Evolutionary conservation across 2,797 vertebrate genomes (phyloP), one percentile per base, ranked within the genome.

Genomic region (Sebastiscus tertius): DNA sequence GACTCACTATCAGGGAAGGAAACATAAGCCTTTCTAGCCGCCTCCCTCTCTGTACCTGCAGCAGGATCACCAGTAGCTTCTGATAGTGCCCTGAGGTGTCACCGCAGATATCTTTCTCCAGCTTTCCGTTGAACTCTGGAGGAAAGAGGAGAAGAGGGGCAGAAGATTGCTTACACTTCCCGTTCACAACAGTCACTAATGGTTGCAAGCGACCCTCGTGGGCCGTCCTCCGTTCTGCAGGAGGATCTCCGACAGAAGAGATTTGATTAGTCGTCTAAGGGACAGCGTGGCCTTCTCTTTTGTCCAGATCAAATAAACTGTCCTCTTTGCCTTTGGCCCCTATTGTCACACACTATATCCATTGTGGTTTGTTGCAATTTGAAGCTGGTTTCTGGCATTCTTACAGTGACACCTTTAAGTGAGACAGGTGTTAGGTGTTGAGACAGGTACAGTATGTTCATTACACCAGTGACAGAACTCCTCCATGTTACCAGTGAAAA

Each of bases 81-180:
- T 97, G 96, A 88, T 97, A 99, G 89, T 93, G 89, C 34, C 99
- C 98, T 1, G 97, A 96, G 0, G 99, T 99, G 77, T 99, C 98
- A 61, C 96, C 92, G 46, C 94, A 96, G 87, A 99, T 94, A 72
- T 97, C 96, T 24, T 98, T 98, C 93, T 99, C 98, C 92, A 99
- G 94, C 81, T 93, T 96, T 8, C 93, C 88, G 70, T 95, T 95
- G 26, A 97, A 97, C 77, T 99, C 99, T 99, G 95, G 42, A 78
- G 55, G 87, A 87, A 88, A 93, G 82, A 96, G 93, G 77, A 96
- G 72, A 63, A 75, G 36, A 68, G 68, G 16, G 63, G 52, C 63
- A 82, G 74, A 72, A 49, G 75, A 83, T 86, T 78, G 67, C 80
- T 92, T 80, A 90, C 85, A 78, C 61, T 80, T 81, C 13, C n/a